phyloP scores from a whole-genome alignment of 2,113 vertebrate species.

The Lagopus muta region DNA sequence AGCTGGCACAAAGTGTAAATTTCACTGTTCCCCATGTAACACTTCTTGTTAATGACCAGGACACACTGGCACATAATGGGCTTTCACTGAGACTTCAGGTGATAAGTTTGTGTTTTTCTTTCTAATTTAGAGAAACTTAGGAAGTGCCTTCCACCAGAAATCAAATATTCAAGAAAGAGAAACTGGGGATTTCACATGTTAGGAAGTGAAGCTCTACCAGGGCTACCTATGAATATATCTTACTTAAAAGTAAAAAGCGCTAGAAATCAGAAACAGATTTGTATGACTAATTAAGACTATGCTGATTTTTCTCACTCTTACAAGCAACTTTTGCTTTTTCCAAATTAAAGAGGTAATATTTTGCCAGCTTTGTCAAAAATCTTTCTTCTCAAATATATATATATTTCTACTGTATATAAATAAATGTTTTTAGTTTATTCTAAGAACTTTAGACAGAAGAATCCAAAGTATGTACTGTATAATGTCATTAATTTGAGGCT shows the following conservation, averaged over 20 bases:
- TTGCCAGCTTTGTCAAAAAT: not conserved
- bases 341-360: constrained; percentile 37
- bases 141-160: not conserved
- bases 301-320: constrained; percentile 34
- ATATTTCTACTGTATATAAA: not conserved
- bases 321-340: constrained; percentile 4
- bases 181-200: not conserved
- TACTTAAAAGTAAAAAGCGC: not conserved
- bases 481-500: constrained; percentile 10
- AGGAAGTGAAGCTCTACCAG: not conserved
- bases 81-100: not conserved
- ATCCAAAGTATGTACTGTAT: not conserved
- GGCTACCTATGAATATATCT: constrained; percentile 28
- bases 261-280: constrained; percentile 12
- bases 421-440: not conserved
- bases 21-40: not conserved
- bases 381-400: not conserved
- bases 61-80: not conserved
- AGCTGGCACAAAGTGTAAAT: not conserved
- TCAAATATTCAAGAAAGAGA: not conserved
- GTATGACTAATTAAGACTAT: constrained; percentile 20
- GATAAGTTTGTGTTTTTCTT: not conserved
- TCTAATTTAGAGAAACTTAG: not conserved
- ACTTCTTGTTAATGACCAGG: not conserved
- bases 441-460: not conserved